Evolutionary conservation across 2,888 invertebrate genomes (phyloP), one percentile per base, ranked within the genome.

Genomic region (Oscheius myriophilus): DNA sequence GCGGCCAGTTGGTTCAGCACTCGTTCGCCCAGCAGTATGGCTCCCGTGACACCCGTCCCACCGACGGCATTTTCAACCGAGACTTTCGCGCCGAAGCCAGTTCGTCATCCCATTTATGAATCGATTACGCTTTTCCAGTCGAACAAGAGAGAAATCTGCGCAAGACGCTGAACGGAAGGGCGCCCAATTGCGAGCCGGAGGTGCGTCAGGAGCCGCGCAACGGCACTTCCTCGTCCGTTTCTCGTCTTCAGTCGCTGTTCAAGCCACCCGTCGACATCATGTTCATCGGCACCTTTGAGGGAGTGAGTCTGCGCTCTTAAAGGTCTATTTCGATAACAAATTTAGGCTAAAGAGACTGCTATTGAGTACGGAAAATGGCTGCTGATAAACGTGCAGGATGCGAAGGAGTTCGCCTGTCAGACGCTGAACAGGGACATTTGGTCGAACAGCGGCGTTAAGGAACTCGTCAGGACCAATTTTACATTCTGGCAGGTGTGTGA

Each of bases 381-480:
- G 26, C 87, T 92, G 78, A 91, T 92, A 0, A 92, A 92, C 84
- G 89, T 92, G 11, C 92, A 92, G 85, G 90, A 91, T 86, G 90
- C 90, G 26, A 89, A 90, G 78, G 91, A 91, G 86, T 92, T 92
- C 84, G 87, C 90, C 25, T 92, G 92, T 76, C 92, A 92, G 87
- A 89, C 91, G 12, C 87, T 92, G 55, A 83, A 83, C 63, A 71
- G 72, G 53, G 92, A 92, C 84, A 90, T 92, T 1, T 92, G 92
- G 92, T 90, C 91, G 16, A 90, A 90, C 76, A 86, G 87, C 52
- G 89, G 90, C 67, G 89, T 92, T 7, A 90, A 90, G 71, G 89
- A 89, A 66, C 87, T 92, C 67, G 88, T 92, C 25, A 89, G 89
- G 55, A 89, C 90, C 65, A 90, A 91, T 84, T 92, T 92, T 84